Evolutionary conservation across 2,797 vertebrate species (phyloP).

Genomic region (Pachyuromys duprasi): DNA sequence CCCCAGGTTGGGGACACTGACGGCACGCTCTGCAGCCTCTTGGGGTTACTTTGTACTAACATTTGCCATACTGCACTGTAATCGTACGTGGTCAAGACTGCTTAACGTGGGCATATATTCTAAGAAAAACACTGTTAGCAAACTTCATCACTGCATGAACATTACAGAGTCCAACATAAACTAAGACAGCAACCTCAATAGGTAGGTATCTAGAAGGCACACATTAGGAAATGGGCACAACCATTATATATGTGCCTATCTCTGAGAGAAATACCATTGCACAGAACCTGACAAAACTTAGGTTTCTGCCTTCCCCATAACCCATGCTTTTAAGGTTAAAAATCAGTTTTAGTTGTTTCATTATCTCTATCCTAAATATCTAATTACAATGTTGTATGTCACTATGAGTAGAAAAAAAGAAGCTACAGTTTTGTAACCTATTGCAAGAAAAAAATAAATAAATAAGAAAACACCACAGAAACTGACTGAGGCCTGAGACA

Average conservation of each 20-base stretch:
- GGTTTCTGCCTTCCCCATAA: slow-evolving; percentile 27
- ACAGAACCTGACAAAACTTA: slow-evolving; percentile 2
- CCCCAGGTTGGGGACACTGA: not conserved
- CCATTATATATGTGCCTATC: not conserved
- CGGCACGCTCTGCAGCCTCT: not conserved
- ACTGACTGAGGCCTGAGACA: not conserved
- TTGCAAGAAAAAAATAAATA: not conserved
- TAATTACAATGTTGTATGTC: slow-evolving; percentile 12
- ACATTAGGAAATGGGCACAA: not conserved
- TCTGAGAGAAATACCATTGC: not conserved
- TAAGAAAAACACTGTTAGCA: not conserved
- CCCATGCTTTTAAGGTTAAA: not conserved
- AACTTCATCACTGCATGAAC: not conserved
- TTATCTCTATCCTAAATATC: not conserved
- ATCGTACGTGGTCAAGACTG: not conserved
- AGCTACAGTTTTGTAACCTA: not conserved
- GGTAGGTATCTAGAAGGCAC: not conserved
- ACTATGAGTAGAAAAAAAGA: slow-evolving; percentile 18
- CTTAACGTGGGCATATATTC: not conserved
- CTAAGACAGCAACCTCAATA: not conserved
- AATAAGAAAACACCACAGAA: not conserved
- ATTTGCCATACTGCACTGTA: not conserved
- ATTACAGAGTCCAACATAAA: not conserved
- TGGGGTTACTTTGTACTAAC: not conserved
- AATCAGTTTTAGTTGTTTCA: not conserved